Evolutionary conservation across 2,797 vertebrate species (phyloP).

Genomic region (Acanthurus tractus): DNA sequence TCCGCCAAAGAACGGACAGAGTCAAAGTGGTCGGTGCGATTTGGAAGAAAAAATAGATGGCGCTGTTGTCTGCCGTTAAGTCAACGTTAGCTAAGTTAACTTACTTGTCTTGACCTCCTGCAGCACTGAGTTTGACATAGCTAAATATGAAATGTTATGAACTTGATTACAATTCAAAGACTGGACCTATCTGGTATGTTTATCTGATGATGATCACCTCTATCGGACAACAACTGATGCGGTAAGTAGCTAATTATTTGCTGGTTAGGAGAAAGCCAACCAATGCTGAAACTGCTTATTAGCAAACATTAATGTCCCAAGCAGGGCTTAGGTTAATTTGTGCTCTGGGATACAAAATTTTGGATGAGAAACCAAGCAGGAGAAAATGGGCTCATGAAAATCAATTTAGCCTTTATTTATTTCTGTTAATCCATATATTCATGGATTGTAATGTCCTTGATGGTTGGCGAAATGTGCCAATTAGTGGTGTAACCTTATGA

Average conservation of each 20-base stretch:
- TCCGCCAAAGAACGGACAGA: background rate
- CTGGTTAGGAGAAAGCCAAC: background rate
- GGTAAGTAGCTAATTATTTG: constrained; percentile 42
- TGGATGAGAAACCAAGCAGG: too few species aligned
- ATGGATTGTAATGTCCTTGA: background rate
- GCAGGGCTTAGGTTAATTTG: background rate
- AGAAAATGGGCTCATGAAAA: background rate
- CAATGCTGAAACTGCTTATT: background rate
- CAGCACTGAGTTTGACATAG: background rate
- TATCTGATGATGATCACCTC: background rate
- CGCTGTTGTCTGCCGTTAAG: constrained; percentile 49
- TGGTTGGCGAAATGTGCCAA: background rate
- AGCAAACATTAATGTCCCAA: background rate
- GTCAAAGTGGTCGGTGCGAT: background rate
- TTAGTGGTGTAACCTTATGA: background rate
- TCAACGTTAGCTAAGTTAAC: background rate
- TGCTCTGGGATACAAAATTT: background rate
- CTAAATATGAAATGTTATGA: background rate
- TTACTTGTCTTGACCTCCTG: background rate
- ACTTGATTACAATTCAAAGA: too few species aligned
- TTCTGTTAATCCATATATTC: background rate
- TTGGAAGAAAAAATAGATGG: constrained; percentile 24
- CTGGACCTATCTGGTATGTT: rapidly evolving
- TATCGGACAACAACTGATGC: background rate
- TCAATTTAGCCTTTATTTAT: background rate